Evolutionary conservation across 2,797 vertebrate genomes (phyloP), one percentile per base, ranked within the genome.

Genomic region (Sebastolobus altivelis): DNA sequence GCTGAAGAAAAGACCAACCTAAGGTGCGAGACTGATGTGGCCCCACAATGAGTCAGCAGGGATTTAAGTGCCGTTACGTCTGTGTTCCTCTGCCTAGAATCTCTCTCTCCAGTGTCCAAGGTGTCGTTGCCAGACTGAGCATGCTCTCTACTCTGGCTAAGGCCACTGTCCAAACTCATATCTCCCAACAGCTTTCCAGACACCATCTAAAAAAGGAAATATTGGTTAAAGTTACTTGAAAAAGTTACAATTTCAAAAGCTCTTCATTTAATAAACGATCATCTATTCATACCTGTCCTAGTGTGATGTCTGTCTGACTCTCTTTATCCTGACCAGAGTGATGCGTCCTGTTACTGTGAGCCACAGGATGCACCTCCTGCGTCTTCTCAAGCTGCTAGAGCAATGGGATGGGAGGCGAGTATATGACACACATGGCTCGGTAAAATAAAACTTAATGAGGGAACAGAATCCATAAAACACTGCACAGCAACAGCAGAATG

Each of bases 401-500:
- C 95, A 96, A 96, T 96, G 96, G 96, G 86, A 96, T 97, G 96
- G 94, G 88, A 96, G 95, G 94, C 94, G 96, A 95, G 94, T 91
- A 85, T 20, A 49, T 95, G 94, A 95, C 87, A 95, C 89, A 95
- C 72, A 84, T 96, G 96, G 90, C 95, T 96, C 77, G 82, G 90
- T 95, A 95, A 95, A 96, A 95, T 75, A 95, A 96, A 96, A 95
- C 88, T 93, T 91, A 95, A 96, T 89, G 93, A 92, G 90, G 92
- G 89, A 96, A 96, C 94, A 96, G 69, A 96, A 96, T 93, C 90
- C 93, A 96, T 93, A 94, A 94, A 92, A 93, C 89, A 95, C 86
- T 82, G 90, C 93, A 95, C 93, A 94, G 88, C 87, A 94, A 96
- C 86, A 91, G 93, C 91, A 94, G 94, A 93, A 96, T 96, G 96